Conservation (phyloP, 2,797 vertebrate genomes). For the Melanotaenia trifasciata region DNA sequence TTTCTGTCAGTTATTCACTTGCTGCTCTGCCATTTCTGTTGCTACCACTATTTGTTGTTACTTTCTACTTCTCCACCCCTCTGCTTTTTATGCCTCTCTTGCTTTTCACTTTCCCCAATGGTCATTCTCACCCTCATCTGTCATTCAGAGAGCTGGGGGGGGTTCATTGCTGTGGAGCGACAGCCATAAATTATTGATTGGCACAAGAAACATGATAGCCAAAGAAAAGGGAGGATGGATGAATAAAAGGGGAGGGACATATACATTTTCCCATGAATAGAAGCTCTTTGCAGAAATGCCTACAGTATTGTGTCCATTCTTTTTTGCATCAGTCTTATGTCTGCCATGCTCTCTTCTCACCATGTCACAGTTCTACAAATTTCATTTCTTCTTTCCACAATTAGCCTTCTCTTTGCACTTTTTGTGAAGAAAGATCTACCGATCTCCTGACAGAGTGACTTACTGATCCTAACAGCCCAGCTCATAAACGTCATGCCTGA, state of each 20-base stretch:
- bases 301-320: conserved; percentile 10
- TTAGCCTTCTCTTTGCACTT: conserved; percentile 11
- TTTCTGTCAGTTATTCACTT: conserved; percentile 33
- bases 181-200: conserved; percentile 80
- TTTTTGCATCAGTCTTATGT: not conserved
- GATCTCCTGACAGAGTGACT: conserved; percentile 69
- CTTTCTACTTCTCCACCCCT: conserved; percentile 35
- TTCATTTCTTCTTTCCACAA: conserved; percentile 3
- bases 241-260: conserved; percentile 23
- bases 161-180: conserved; percentile 62
- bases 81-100: conserved; percentile 20
- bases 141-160: conserved; percentile 65
- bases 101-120: conserved; percentile 52
- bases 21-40: conserved; percentile 25
- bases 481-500: conserved; percentile 73
- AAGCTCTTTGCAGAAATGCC: conserved; percentile 46
- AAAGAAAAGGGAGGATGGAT: conserved; percentile 41
- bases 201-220: conserved; percentile 76
- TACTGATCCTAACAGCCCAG: conserved; percentile 68
- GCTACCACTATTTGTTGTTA: conserved; percentile 30
- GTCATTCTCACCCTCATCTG: conserved; percentile 70
- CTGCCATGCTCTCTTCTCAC: conserved; percentile 6
- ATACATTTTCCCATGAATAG: conserved; percentile 38
- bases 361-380: not conserved
- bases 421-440: conserved; percentile 10